Percentiles rank a stretch among this genome's conserved stretches.
Evolutionary conservation across 2,797 vertebrate species (phyloP).

Genomic region (Sylvia borin): DNA sequence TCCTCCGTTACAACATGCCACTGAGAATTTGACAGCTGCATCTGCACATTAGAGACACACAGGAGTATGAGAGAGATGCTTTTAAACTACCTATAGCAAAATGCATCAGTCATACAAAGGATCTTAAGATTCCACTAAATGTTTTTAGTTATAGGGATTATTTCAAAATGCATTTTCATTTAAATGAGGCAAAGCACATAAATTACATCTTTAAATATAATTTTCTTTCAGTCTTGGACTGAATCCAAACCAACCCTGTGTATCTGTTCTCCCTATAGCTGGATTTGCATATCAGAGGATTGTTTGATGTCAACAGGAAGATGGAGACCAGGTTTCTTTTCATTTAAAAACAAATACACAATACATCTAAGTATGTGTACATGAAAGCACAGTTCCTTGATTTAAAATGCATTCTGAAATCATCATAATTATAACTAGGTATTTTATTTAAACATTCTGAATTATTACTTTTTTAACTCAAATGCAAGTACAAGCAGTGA

Average conservation of each 20-base stretch:
- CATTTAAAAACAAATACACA: conserved; percentile 90
- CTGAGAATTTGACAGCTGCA: not conserved
- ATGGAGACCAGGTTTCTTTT: conserved; percentile 84
- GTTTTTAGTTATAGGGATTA: conserved; percentile 15
- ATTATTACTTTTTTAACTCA: not conserved
- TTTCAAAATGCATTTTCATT: conserved; percentile 65
- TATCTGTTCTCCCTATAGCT: conserved; percentile 84
- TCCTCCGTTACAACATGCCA: not conserved
- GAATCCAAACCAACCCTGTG: conserved; percentile 86
- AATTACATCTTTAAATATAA: conserved; percentile 62
- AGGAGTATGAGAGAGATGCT: not conserved
- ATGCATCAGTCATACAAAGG: not conserved
- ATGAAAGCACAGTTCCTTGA: conserved; percentile 81
- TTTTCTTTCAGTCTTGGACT: conserved; percentile 82
- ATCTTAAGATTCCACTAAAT: conserved; percentile 1
- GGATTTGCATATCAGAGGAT: conserved; percentile 96
- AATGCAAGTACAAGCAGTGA: not conserved
- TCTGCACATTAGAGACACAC: not conserved
- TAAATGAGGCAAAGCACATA: conserved; percentile 55
- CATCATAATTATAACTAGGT: conserved; percentile 69
- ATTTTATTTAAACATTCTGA: conserved; percentile 28
- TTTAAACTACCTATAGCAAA: conserved; percentile 1
- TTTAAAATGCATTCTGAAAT: conserved; percentile 86
- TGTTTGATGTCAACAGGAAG: conserved; percentile 95
- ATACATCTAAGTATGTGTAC: conserved; percentile 83